Evolutionary conservation across 2,888 invertebrate species (phyloP).

Genomic region (Poecilobothrus nobilitatus): DNA sequence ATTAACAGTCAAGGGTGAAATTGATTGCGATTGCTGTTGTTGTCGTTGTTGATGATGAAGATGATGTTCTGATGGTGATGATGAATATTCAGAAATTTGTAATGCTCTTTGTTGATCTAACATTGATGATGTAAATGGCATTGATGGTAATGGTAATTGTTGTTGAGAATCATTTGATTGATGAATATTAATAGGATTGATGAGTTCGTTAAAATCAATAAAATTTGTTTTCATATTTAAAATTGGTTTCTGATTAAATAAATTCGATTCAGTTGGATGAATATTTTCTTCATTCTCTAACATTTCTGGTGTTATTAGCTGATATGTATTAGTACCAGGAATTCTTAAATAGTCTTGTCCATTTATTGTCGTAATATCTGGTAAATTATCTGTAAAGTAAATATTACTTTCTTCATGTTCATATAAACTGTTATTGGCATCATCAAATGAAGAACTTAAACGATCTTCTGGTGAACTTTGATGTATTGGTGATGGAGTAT

Average conservation of each 20-base stretch:
- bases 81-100: slow-evolving; percentile 16
- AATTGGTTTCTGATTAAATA: slow-evolving; percentile 16
- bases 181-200: not conserved
- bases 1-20: slow-evolving; percentile 9
- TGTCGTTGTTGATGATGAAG: slow-evolving; percentile 18
- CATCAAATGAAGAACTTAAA: slow-evolving; percentile 1
- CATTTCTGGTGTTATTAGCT: slow-evolving; percentile 51
- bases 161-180: not conserved
- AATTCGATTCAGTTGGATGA: slow-evolving; percentile 21
- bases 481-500: slow-evolving; percentile 15
- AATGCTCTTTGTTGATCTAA: slow-evolving; percentile 15
- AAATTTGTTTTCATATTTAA: not conserved
- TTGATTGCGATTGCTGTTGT: not conserved
- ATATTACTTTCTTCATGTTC: slow-evolving; percentile 19
- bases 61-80: slow-evolving; percentile 2
- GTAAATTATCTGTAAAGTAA: slow-evolving; percentile 35
- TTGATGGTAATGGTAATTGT: slow-evolving; percentile 15
- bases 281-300: slow-evolving; percentile 56
- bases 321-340: slow-evolving; percentile 54
- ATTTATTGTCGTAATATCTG: slow-evolving; percentile 43
- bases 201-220: not conserved
- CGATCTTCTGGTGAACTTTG: slow-evolving; percentile 5
- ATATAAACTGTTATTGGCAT: slow-evolving; percentile 15
- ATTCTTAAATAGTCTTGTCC: slow-evolving; percentile 53
- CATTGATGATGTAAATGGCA: slow-evolving; percentile 14